These are phyloP conservation scores for Tethea ocularis DNA, from an alignment of 2,888 invertebrate genomes.

Conservation along the genomic window DNA sequence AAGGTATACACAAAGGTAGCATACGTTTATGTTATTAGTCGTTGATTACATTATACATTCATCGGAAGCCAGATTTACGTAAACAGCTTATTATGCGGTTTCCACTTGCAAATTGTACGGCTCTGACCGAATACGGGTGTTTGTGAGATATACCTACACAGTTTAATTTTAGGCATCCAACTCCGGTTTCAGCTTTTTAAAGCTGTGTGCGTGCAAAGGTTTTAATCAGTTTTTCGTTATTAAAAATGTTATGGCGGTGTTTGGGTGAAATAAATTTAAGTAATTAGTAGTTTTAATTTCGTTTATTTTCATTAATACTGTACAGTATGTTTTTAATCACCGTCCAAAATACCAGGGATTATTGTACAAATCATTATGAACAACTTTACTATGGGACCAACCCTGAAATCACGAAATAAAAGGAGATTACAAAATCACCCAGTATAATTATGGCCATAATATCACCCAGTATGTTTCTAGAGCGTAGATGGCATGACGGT, in stretches of 20 bases:
- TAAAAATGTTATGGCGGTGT: constrained; percentile 39
- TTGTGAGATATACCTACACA: constrained; percentile 50
- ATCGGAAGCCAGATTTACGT: constrained; percentile 70
- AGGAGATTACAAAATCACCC: no score
- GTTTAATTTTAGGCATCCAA: constrained; percentile 55
- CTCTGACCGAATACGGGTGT: constrained; percentile 41
- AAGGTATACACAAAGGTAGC: constrained; percentile 29
- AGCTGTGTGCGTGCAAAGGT: constrained; percentile 45
- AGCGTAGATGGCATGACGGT: no score
- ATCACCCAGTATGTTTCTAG: no score
- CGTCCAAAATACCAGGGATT: not conserved
- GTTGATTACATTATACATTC: constrained; percentile 78
- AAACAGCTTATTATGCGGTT: constrained; percentile 67
- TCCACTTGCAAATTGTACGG: constrained; percentile 46
- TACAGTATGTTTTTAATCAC: no score
- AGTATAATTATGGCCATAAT: no score
- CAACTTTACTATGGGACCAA: no score
- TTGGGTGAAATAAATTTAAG: not conserved
- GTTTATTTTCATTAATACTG: no score
- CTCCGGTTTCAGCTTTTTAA: constrained; percentile 41
- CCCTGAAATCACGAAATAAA: no score
- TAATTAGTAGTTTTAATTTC: not conserved
- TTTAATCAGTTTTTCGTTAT: constrained; percentile 56
- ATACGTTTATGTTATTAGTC: constrained; percentile 51
- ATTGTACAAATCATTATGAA: no score